Percentiles rank a stretch among this genome's conserved stretches.
These are phyloP conservation scores for Engystomops pustulosus DNA, from an alignment of 2,113 vertebrate genomes.

Conservation along the genomic window DNA sequence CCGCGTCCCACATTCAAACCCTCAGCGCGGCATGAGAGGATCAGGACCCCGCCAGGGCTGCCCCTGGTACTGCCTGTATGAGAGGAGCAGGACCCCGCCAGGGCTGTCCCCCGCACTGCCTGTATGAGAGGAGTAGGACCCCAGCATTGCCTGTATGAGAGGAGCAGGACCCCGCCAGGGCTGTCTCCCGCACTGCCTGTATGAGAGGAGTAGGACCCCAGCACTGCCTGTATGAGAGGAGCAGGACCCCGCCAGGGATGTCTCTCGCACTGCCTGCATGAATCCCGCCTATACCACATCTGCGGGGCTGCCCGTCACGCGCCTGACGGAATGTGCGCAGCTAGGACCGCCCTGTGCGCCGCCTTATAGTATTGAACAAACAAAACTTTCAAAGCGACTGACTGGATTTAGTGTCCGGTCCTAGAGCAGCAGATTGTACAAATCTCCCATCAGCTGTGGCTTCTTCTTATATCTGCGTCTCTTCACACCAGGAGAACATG, in stretches of 20 bases:
- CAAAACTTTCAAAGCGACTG: too few species aligned
- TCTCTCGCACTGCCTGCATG: too few species aligned
- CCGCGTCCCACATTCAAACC: conserved; percentile 54
- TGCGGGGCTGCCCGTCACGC: too few species aligned
- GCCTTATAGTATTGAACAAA: not conserved
- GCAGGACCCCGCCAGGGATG: not conserved
- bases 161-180: not conserved
- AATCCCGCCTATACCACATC: too few species aligned
- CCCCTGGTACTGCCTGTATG: not conserved
- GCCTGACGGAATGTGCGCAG: not conserved
- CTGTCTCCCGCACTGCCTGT: too few species aligned
- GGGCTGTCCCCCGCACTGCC: too few species aligned
- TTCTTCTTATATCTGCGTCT: too few species aligned
- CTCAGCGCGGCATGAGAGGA: conserved; percentile 26
- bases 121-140: conserved; percentile 25
- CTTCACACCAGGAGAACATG: too few species aligned
- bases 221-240: not conserved
- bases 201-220: conserved; percentile 17
- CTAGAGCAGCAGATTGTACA: too few species aligned
- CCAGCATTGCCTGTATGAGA: not conserved
- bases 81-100: not conserved
- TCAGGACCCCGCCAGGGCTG: conserved; percentile 29
- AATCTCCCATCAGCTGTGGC: too few species aligned
- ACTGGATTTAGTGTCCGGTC: too few species aligned
- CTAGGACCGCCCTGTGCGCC: not conserved